These are phyloP conservation scores for Pelobates cultripes DNA, from an alignment of 2,797 vertebrate genomes.

Conservation along the genomic window DNA sequence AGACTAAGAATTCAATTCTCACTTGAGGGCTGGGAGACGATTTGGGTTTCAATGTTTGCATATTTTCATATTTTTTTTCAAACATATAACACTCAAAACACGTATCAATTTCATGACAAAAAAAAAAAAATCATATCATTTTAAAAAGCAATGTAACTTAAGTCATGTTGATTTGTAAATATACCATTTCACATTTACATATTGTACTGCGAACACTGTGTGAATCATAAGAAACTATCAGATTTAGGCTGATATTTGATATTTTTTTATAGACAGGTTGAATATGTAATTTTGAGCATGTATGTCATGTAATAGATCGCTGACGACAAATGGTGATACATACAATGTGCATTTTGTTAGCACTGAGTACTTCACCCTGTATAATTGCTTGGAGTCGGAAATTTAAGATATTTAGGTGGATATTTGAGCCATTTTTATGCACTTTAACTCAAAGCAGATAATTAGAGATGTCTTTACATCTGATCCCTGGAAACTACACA, in stretches of 20 bases:
- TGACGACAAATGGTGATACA: background rate
- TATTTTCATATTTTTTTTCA: background rate
- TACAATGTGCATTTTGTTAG: background rate
- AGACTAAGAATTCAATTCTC: conserved; percentile 13
- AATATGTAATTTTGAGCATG: background rate
- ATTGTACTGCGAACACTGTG: background rate
- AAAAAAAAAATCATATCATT: background rate
- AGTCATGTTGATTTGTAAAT: background rate
- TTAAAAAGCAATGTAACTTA: background rate
- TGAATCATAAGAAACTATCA: background rate
- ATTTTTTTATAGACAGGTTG: background rate
- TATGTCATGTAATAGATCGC: background rate
- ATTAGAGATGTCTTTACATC: too few relatives aligned
- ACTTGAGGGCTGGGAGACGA: conserved; percentile 22
- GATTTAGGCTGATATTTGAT: background rate
- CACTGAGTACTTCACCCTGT: too few relatives aligned
- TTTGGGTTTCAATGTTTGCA: conserved; percentile 31
- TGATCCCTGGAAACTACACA: too few relatives aligned
- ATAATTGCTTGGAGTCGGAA: too few relatives aligned
- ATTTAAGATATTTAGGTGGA: too few relatives aligned
- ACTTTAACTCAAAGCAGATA: too few relatives aligned
- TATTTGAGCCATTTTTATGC: too few relatives aligned
- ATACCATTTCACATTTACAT: background rate
- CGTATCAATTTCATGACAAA: conserved; percentile 11
- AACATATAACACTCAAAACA: background rate